Base-by-base conservation (phyloP, 1,140 invertebrate species). In the Heliconius melpomene region DNA sequence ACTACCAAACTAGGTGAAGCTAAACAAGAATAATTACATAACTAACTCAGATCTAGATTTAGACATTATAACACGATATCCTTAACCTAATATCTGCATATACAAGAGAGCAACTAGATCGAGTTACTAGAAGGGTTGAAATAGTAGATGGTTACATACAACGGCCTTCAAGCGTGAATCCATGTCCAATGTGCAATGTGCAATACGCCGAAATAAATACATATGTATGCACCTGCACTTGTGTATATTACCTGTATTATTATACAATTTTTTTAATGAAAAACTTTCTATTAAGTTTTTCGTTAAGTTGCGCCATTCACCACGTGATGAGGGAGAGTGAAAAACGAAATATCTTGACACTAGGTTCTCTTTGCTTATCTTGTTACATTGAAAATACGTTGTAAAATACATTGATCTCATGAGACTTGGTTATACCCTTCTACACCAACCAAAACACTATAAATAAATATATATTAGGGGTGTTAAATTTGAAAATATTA, bases 131-230 rank as follows among this genome's bases (percentile, higher is more conserved):
- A 79, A 77, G 75, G 78, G 74, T 79, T 75, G 66, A 50, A 75
- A 79, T 74, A 72, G 66, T 75, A 72, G 54, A 81, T 80, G 74
- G 76, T 32, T 83, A 70, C 70, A 60, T 77, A 57, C 11, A 29
- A 50, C 79, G 86, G 85, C 90, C 89, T 91, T 91, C 85, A 74
- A 70, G 83, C 80, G 87, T 79, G 60, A 66, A 26, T 66, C 83
- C 87, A 82, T 90, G 18, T 20, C 84, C 32, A 52, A 83, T 79
- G 75, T 80, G 77, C 38, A 52, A 83, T 79, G 73, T 80, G 77
- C 77, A 77, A 60, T 82, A 66, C 60, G 13, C 26, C 60, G n/a
- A 66, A 29, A 66, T 66, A 29, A 13, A 66, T 16, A 6, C 3
- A 29, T 66, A 18, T 57, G 2, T 66, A 16, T 57, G 2, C 9